Evolutionary conservation across 2,888 invertebrate genomes (phyloP), one percentile per base, ranked within the genome.

Genomic region (Leptopilina myrica): DNA sequence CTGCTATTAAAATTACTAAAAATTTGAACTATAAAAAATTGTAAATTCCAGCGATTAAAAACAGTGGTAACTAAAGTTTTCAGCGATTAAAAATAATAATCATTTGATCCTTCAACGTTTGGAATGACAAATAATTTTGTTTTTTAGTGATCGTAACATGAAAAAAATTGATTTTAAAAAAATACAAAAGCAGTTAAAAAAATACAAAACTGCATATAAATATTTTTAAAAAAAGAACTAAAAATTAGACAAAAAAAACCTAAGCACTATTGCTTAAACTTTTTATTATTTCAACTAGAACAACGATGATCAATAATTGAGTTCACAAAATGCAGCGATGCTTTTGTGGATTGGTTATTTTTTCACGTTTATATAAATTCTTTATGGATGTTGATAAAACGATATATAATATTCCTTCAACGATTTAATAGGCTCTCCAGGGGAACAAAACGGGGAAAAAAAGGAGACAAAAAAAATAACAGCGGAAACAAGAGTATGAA

Each of bases 221-320:
- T 43, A 43, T 43, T 12, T 56, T 1, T 1, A 56, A 56, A 0
- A 14, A 3, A 56, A 56, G 5, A 56, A 56, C 14, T 11, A 56
- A 56, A 11, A 56, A 11, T 56, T 56, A 56, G 56, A 73, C 56
- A 73, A 40, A 33, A 56, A 73, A 33, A 56, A 33, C 3, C 33
- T 73, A 33, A 15, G n/a, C 33, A 73, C 56, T 73, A 0, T 73
- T 40, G 56, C 56, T 12, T 73, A 73, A 73, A 40, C 9, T 56
- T 9, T 11, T 49, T 11, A 1, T 9, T 49, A 0, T 49, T 46
- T 5, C 11, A 46, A 46, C 11, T 59, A n/a, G 56, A 26, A 59
- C 14, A 11, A n/a, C 2, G 73, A 14, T 73, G 56, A 40, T 73
- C 56, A 73, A 73, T 73, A 73, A 59, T 73, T 73, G 73, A 73